A percentile compares a stretch with the other conserved stretches of the same genome.
phyloP scores from a whole-genome alignment of 2,888 invertebrate genomes.

The Diachrysia chrysitis region DNA sequence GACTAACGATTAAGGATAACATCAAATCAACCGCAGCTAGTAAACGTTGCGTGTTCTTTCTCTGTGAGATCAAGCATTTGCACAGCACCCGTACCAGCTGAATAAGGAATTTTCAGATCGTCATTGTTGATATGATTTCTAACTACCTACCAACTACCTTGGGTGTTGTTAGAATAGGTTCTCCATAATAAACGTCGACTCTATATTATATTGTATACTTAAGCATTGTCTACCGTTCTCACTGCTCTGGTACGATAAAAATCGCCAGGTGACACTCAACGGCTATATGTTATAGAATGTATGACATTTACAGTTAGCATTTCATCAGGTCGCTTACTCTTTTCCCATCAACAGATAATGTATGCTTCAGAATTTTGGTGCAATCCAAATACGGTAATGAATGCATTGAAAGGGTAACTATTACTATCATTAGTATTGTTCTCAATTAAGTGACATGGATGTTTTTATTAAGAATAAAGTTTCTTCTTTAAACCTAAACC shows the following conservation, averaged over 20 bases:
- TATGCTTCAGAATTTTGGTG: neutral
- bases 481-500: too few relatives aligned
- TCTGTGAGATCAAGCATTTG: neutral
- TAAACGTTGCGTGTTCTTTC: neutral
- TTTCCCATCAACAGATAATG: constrained; percentile 8
- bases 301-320: neutral
- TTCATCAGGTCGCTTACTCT: constrained; percentile 20
- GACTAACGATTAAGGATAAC: too few relatives aligned
- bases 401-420: too few relatives aligned
- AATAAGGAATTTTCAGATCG: neutral
- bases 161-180: neutral
- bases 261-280: constrained; percentile 20
- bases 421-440: too few relatives aligned
- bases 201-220: neutral
- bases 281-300: constrained; percentile 25
- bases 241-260: constrained; percentile 42
- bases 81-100: too few relatives aligned
- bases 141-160: neutral
- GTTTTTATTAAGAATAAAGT: too few relatives aligned
- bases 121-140: neutral
- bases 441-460: too few relatives aligned
- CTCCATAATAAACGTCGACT: neutral
- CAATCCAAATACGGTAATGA: too few relatives aligned
- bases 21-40: too few relatives aligned
- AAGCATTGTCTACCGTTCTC: constrained; percentile 42